phyloP scores from a whole-genome alignment of 2,888 invertebrate genomes.

The Nycteola revayana region DNA sequence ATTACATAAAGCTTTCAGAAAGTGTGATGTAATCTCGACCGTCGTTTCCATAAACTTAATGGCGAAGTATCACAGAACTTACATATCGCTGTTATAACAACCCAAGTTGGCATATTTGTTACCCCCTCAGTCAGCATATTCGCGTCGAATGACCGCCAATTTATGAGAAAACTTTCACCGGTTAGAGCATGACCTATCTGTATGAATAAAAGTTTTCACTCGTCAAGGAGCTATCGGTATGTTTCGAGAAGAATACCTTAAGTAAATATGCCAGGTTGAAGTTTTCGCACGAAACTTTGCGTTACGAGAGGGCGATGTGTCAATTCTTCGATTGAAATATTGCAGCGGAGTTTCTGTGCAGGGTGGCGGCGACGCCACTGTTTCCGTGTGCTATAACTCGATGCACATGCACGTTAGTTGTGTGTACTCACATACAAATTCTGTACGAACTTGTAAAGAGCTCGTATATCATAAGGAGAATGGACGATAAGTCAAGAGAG shows the following conservation, averaged over 20 bases:
- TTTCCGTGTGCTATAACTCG: slow-evolving; percentile 72
- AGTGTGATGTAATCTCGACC: slow-evolving; percentile 78
- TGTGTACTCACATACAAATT: slow-evolving; percentile 20
- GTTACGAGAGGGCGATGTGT: slow-evolving; percentile 69
- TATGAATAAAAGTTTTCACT: slow-evolving; percentile 76
- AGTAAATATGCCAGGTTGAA: slow-evolving; percentile 78
- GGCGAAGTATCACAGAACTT: slow-evolving; percentile 80
- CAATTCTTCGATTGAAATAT: slow-evolving; percentile 79
- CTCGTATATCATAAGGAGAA: slow-evolving; percentile 39
- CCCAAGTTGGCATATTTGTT: slow-evolving; percentile 81
- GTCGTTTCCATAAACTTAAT: slow-evolving; percentile 81
- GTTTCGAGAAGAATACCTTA: slow-evolving; percentile 69
- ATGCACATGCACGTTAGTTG: slow-evolving; percentile 55
- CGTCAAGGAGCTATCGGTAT: slow-evolving; percentile 72
- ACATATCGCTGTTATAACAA: slow-evolving; percentile 81
- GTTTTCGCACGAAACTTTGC: slow-evolving; percentile 72
- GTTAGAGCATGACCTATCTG: slow-evolving; percentile 77
- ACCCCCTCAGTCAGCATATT: slow-evolving; percentile 81
- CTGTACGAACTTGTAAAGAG: slow-evolving; percentile 35
- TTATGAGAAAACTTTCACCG: slow-evolving; percentile 79
- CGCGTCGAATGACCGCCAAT: slow-evolving; percentile 81
- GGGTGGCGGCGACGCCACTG: slow-evolving; percentile 83
- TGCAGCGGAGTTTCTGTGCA: slow-evolving; percentile 52
- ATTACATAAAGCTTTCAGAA: slow-evolving; percentile 78
- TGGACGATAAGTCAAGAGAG: slow-evolving; percentile 22